Conservation (phyloP, 2,113 vertebrate genomes). For the Hucho hucho region DNA sequence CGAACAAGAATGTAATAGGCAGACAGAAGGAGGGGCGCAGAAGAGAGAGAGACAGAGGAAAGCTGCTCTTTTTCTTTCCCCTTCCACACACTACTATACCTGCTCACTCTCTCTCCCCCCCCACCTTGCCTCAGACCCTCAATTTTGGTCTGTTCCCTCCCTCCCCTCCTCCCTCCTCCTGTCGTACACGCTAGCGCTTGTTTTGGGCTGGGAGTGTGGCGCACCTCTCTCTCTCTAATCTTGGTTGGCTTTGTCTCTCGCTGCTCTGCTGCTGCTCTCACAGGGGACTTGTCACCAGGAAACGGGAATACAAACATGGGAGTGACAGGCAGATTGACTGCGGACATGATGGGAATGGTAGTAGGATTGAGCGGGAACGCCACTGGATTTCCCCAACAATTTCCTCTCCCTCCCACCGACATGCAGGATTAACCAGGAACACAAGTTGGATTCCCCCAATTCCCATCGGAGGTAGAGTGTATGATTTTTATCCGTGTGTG, state of each 20-base stretch:
- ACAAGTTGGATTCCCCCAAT: background rate
- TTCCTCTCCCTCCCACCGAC: background rate
- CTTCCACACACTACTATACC: too few species aligned
- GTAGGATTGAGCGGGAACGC: background rate
- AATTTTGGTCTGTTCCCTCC: constrained; percentile 35
- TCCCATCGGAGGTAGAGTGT: background rate
- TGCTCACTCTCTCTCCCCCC: background rate
- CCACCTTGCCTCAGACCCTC: constrained; percentile 22
- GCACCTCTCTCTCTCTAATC: constrained; percentile 7
- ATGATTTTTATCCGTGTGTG: background rate
- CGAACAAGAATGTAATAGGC: constrained; percentile 33
- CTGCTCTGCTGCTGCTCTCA: background rate
- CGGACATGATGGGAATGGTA: constrained; percentile 24
- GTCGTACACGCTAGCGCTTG: constrained; percentile 25
- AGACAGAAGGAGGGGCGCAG: background rate
- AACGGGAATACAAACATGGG: background rate
- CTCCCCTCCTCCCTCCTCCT: constrained; percentile 3
- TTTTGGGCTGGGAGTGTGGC: constrained; percentile 7
- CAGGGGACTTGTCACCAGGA: background rate
- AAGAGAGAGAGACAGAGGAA: constrained; percentile 11
- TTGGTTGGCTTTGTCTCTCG: background rate
- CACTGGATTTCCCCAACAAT: background rate
- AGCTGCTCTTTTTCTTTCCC: background rate
- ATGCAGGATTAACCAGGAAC: background rate
- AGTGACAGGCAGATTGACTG: background rate